phyloP scores from a whole-genome alignment of 2,888 invertebrate genomes.

The Tenthredo amoena region DNA sequence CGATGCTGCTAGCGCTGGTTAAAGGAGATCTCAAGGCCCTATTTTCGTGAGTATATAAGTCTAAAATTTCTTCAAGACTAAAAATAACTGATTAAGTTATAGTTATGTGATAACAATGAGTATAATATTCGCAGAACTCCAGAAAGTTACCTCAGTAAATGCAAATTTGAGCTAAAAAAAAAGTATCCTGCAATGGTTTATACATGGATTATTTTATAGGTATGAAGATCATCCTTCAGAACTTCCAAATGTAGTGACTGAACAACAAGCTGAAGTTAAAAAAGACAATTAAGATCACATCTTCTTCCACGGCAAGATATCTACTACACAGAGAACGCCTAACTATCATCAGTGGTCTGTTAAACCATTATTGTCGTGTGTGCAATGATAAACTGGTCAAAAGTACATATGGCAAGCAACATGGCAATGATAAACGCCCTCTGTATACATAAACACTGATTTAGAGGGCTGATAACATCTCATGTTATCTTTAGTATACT shows the following conservation, averaged over 20 bases:
- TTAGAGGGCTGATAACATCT: conserved; percentile 10
- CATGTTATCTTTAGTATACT: neutral
- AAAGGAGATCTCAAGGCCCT: conserved; percentile 94
- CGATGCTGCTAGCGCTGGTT: conserved; percentile 91
- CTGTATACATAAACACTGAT: neutral
- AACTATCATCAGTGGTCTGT: conserved; percentile 18
- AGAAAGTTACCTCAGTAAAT: neutral
- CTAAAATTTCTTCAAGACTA: neutral
- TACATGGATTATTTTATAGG: conserved; percentile 75
- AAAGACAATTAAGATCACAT: conserved; percentile 70
- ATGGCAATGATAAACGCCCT: conserved; percentile 13
- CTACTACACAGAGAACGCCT: conserved; percentile 1
- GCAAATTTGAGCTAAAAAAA: neutral
- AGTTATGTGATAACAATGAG: neutral
- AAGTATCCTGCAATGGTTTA: neutral
- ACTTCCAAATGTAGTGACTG: conserved; percentile 76
- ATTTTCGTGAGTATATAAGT: conserved; percentile 87
- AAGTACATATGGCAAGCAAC: conserved; percentile 5
- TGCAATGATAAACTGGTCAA: neutral
- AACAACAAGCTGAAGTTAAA: conserved; percentile 73
- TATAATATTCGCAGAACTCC: neutral
- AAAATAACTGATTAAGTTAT: neutral
- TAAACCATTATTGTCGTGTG: neutral
- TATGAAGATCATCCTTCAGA: conserved; percentile 86
- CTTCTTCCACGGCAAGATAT: conserved; percentile 64